Conservation (phyloP, 2,113 vertebrate genomes). For the Lates calcarifer region DNA sequence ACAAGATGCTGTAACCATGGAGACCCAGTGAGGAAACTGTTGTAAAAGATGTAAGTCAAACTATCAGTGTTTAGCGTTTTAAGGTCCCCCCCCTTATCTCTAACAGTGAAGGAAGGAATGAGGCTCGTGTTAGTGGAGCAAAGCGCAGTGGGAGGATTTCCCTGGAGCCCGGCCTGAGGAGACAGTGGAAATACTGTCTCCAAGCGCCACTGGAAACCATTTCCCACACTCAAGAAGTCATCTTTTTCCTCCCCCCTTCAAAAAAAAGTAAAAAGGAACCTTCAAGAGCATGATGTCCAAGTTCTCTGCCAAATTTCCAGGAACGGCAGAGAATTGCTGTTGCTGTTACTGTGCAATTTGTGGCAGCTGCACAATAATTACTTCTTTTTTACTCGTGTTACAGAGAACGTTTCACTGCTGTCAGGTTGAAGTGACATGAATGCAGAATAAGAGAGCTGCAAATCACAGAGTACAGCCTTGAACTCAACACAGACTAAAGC, state of each 20-base stretch:
- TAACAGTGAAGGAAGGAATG: constrained; percentile 13
- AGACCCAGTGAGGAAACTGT: constrained; percentile 42
- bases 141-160: constrained; percentile 43
- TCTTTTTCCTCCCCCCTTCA: constrained; percentile 4
- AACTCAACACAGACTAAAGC: too few relatives aligned
- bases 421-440: constrained; percentile 15
- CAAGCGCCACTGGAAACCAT: constrained; percentile 53
- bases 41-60: constrained; percentile 35
- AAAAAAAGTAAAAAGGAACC: constrained; percentile 4
- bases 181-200: constrained; percentile 52
- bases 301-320: constrained; percentile 63
- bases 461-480: not conserved
- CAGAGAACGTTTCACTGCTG: constrained; percentile 6
- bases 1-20: constrained; percentile 69
- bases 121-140: constrained; percentile 26
- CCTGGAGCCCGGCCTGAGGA: constrained; percentile 36
- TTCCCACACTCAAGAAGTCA: constrained; percentile 39
- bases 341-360: constrained; percentile 13
- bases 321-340: constrained; percentile 9
- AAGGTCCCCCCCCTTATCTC: constrained; percentile 13
- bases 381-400: not conserved
- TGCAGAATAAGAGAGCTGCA: not conserved
- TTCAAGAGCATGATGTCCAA: constrained; percentile 8
- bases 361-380: constrained; percentile 1
- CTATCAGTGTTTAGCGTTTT: not conserved